Evolutionary conservation across 1,140 invertebrate species (phyloP).

Genomic region (Drosophila sp.): DNA sequence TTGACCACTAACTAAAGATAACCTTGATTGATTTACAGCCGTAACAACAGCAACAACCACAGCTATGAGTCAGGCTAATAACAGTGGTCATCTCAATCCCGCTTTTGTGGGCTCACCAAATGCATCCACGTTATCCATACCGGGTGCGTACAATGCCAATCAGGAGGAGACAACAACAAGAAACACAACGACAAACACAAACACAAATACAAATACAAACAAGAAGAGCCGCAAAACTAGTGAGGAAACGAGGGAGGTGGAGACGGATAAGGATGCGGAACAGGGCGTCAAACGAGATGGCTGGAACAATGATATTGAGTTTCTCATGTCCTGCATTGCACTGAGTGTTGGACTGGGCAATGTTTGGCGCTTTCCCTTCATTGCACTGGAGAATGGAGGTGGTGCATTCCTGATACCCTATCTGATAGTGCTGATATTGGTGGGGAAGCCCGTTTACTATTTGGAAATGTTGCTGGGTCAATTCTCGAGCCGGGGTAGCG

Average conservation of each 20-base stretch:
- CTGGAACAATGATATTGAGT: constrained; percentile 94
- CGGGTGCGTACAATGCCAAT: constrained; percentile 63
- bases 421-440: constrained; percentile 91
- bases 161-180: not conserved
- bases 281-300: constrained; percentile 86
- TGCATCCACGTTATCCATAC: constrained; percentile 74
- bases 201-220: constrained; percentile 18
- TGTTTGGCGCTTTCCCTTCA: constrained; percentile 90
- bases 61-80: constrained; percentile 35
- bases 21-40: constrained; percentile 59
- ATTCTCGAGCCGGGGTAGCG: constrained; percentile 90
- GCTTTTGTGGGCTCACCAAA: constrained; percentile 66
- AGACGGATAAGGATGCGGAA: not conserved
- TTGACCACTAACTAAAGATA: constrained; percentile 63
- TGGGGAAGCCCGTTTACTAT: constrained; percentile 95
- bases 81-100: constrained; percentile 68
- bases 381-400: constrained; percentile 93
- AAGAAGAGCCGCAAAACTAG: constrained; percentile 33
- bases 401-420: constrained; percentile 92
- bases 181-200: not conserved
- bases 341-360: constrained; percentile 94
- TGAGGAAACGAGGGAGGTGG: not conserved
- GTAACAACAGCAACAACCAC: constrained; percentile 2
- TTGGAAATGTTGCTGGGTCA: constrained; percentile 93
- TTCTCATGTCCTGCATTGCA: constrained; percentile 95